Percentiles rank a stretch among this genome's conserved stretches.
phyloP scores from a whole-genome alignment of 2,888 invertebrate species.

The Leptodirus hochenwartii region DNA sequence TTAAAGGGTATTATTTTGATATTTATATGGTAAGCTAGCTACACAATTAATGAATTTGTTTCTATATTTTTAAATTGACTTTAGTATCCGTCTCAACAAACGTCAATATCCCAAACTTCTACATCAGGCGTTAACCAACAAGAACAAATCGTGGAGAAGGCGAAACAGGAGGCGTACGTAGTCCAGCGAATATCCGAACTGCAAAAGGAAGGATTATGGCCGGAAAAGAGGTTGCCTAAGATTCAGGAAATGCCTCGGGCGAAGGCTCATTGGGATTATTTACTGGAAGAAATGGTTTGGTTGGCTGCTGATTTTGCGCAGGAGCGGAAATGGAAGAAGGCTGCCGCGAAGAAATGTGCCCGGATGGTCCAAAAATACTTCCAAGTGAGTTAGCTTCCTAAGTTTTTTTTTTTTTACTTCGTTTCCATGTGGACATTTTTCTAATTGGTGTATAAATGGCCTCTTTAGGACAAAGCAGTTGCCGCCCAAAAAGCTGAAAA shows the following conservation, averaged over 20 bases:
- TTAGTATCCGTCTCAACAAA: no score
- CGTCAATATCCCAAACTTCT: no score
- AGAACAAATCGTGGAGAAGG: constrained; percentile 69
- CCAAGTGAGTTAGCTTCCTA: constrained; percentile 31
- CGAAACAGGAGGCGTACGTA: constrained; percentile 86
- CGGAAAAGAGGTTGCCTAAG: constrained; percentile 79
- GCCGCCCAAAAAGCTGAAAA: constrained; percentile 83
- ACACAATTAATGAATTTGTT: no score
- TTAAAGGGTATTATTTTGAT: no score
- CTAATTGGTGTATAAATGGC: no score
- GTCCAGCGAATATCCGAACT: constrained; percentile 82
- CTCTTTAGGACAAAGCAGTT: constrained; percentile 52
- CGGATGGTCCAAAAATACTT: constrained; percentile 83
- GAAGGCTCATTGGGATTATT: constrained; percentile 97
- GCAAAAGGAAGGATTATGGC: constrained; percentile 87
- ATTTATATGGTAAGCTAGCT: no score
- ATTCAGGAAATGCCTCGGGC: constrained; percentile 74
- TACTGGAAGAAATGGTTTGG: constrained; percentile 98
- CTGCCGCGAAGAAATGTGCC: constrained; percentile 84
- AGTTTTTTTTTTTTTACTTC: no score
- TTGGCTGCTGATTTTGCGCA: constrained; percentile 93
- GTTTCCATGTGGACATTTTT: no score
- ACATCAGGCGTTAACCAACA: no score
- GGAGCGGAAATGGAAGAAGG: constrained; percentile 96
- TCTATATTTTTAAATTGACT: no score